These are phyloP conservation scores for Ctenomys sociabilis DNA, from an alignment of 2,113 vertebrate genomes.

Conservation along the genomic window DNA sequence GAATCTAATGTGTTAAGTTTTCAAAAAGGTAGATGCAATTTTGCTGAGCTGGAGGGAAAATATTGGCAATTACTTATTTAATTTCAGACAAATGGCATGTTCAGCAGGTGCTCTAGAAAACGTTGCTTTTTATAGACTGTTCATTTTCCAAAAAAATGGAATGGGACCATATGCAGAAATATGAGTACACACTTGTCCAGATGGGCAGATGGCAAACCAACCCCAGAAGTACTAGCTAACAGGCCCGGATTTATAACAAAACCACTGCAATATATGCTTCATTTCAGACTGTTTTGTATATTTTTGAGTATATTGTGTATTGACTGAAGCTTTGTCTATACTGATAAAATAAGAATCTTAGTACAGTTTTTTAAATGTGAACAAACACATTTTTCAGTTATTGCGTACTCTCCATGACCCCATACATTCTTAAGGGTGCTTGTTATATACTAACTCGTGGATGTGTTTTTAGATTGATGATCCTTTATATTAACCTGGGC, in stretches of 20 bases:
- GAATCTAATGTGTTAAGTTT: slow-evolving; percentile 11
- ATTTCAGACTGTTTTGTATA: neutral
- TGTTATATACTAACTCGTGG: neutral
- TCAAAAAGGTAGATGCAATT: slow-evolving; percentile 11
- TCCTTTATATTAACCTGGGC: neutral
- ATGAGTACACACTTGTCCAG: neutral
- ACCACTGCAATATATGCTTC: neutral
- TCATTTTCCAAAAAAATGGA: slow-evolving; percentile 47
- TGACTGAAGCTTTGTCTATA: neutral
- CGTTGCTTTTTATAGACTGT: slow-evolving; percentile 42
- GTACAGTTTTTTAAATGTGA: neutral
- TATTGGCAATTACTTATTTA: slow-evolving; percentile 27
- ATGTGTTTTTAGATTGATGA: neutral
- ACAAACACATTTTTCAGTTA: neutral
- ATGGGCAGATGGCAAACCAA: neutral
- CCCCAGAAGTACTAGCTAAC: neutral
- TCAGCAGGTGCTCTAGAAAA: slow-evolving; percentile 46
- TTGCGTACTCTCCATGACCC: neutral
- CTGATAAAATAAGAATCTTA: slow-evolving; percentile 36
- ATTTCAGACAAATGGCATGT: slow-evolving; percentile 46
- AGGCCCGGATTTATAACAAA: slow-evolving; percentile 8
- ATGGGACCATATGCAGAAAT: neutral
- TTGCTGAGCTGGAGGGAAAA: neutral
- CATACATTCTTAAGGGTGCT: neutral
- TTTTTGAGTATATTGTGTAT: neutral